Base-by-base conservation (phyloP, 2,797 vertebrate species). In the Lates japonicus region DNA sequence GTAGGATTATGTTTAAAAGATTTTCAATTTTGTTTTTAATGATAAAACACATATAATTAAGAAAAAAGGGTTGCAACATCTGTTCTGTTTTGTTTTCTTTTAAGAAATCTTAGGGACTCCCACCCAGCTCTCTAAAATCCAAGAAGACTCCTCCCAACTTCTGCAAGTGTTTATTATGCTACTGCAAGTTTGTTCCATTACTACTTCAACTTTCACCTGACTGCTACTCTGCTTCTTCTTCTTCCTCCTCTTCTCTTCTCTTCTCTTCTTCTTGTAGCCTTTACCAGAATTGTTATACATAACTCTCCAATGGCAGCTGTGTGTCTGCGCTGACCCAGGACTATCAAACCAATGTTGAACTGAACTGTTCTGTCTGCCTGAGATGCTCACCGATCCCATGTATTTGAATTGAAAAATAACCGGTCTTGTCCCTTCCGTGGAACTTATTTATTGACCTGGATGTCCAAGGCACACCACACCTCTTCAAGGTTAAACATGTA, bases 11-110 rank as follows among this genome's bases (percentile, higher is more conserved):
- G 86, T 91, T 77, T 76, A 83, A 74, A 83, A 80, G 59, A 86
- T 67, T 76, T 81, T 92, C 70, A 76, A 88, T 93, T 92, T 93
- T 86, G 55, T 89, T 93, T 91, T 90, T 78, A 57, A 81, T 80
- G 79, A 85, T 78, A 77, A 85, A 92, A 88, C 64, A 76, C 46
- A 20, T 72, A 87, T 75, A 77, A 88, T 81, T 66, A 58, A 63
- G 66, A 80, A 84, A 88, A 89, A 8, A 81, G 41, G 81, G 85
- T 88, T 92, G 90, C 87, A 84, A 88, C 88, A 89, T 89, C 72
- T 75, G 80, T 75, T 70, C 83, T 86, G 74, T 88, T 91, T 85
- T 86, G 76, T 91, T 90, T 76, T 77, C 51, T 70, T 70, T 68
- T 60, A 60, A 86, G 71, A 84, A 76, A 63, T 35, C 35, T 25